Base-by-base conservation (phyloP, 2,888 invertebrate species). In the Blomia tropicalis region DNA sequence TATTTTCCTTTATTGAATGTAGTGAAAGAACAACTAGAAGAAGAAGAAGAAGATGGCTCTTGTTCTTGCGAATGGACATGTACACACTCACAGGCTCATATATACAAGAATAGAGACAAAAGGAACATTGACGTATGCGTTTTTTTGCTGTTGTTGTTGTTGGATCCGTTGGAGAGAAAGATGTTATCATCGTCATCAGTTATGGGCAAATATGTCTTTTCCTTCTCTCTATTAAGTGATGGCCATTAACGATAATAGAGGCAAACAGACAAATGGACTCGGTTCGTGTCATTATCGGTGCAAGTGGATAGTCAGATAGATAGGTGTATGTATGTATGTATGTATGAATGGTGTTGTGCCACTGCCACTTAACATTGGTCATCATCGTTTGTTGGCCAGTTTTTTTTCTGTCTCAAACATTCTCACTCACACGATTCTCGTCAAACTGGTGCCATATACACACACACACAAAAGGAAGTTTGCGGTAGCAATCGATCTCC, bases 221-320 rank as follows among this genome's bases (percentile, higher is more conserved):
- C 51, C 51, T 19, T 47, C 51, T 47, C 51, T 11, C 51, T 47
- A 7, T n/a, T 14, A 14, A 7, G 7, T 47, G 51, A 47, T 47
- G 51, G 51, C 51, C 51, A 47, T 47, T 47, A 47, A 47, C 51
- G 51, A 47, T 47, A 47, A 47, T 47, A 19, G 51, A 19, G 22
- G 22, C 23, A 47, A n/a, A 47, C 51, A 47, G 51, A 47, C 51
- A 47, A 7, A 25, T 36, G 36, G 7, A 36, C 36, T 36, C 51
- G 23, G 51, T 27, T 25, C 7, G 7, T 47, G 51, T n/a, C 22
- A 47, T 47, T 47, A 47, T 47, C 51, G 27, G 36, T 11, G 17
- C 36, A 36, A 17, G 7, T 11, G 36, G 36, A 36, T 36, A 11
- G 36, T 36, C 36, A 36, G 36, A 11, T 7, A 36, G 36, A 17